Evolutionary conservation across 2,113 vertebrate genomes (phyloP), one percentile per base, ranked within the genome.

Genomic region (Rhinoderma darwinii): DNA sequence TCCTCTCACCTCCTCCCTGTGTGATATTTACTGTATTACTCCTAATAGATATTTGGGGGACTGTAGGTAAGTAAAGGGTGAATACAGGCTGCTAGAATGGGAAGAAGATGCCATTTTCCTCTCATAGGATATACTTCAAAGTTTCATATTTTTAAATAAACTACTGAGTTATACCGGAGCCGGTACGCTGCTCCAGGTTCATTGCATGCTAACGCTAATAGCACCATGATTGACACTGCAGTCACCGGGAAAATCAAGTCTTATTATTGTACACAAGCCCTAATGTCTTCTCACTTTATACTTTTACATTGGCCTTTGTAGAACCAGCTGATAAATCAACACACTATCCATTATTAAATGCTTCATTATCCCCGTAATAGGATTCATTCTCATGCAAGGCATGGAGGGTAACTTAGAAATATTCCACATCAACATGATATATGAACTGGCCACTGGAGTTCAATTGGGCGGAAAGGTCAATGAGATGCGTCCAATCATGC

Each of bases 281-380:
- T 80, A 77, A 30, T 79, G 92, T 93, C 92, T 94, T 94, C 95
- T 14, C 44, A 87, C 87, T 92, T 93, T 92, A 88, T 91, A 59
- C 30, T 82, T 94, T 93, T 91, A 91, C 92, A 92, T 92, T 92
- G 92, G 91, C 91, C 93, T 94, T 90, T 93, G 90, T 82, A 90
- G 89, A 88, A 90, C 18, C 3, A 18, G 91, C 92, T 93, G 93
- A 96, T 95, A 96, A 96, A 96, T 96, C 95, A 96, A 93, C 92
- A 93, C 89, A 92, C 87, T 92, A 92, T 94, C 91, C 93, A 94
- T 95, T 85, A 78, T 78, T 95, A 96, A 94, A 94, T 90, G 93
- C 89, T 91, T 95, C 94, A 94, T 96, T 96, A 95, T 96, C 90
- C 90, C 88, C 90, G 89, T 93, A 92, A 94, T 92, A 92, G 90